Evolutionary conservation across 2,888 invertebrate species (phyloP), one percentile per base, ranked within the genome.

Genomic region (Andrena minutula): DNA sequence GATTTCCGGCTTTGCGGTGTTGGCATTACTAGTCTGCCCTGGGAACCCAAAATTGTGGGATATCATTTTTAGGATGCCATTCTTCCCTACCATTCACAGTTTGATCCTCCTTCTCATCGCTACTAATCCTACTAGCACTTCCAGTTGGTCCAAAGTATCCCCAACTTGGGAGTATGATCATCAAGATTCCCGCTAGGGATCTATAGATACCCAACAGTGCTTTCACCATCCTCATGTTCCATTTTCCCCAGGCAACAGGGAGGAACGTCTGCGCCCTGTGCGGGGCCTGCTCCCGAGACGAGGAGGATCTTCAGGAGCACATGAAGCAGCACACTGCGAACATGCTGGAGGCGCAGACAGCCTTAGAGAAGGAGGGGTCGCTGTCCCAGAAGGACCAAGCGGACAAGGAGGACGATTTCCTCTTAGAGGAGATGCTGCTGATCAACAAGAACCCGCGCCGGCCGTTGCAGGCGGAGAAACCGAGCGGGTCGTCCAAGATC

Each of bases 381-480:
- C 41, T 41, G 41, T 41, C 41, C 26, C 60, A 53, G 47, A 85
- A 83, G 68, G 80, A 85, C 6, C 64, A 73, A 20, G 77, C 84
- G 0, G 89, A 90, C 6, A 87, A 91, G 26, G 91, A 91, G 12
- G 91, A 91, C 7, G 92, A 93, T 30, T 93, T 93, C 41, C 84
- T 92, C 16, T 73, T 93, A 4, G 93, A 93, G 20, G 93, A 93
- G 66, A 93, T 93, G 93, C 79, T 93, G 1, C 75, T 92, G 10
- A 79, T 93, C 32, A 92, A 91, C 53, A 91, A 92, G 71, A 89
- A 88, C 68, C 89, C 91, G 0, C 85, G 89, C 12, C 80, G 76
- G 10, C 58, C 28, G 2, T 28, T 10, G 61, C 79, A 64, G n/a
- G 10, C 68, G 10, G 72, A 75, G 2, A 88, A 87, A n/a, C 26